Percentiles rank a stretch among this genome's conserved stretches.
Evolutionary conservation across 2,888 invertebrate species (phyloP).

Genomic region (Dolomedes plantarius): DNA sequence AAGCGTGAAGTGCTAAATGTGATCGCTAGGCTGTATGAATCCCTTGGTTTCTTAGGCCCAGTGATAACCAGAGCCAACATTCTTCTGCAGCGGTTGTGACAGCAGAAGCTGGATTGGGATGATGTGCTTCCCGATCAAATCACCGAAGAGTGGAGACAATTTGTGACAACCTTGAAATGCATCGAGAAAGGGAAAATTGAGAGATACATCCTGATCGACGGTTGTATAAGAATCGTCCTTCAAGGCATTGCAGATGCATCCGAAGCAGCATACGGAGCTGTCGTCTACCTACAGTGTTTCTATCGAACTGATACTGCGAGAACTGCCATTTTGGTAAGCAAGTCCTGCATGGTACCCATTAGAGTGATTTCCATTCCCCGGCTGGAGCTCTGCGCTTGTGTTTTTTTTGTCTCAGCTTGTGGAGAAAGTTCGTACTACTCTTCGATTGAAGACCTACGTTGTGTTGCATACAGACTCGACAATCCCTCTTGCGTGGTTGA

Average conservation of each 20-base stretch:
- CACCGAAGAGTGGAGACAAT: not conserved
- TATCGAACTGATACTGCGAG: not conserved
- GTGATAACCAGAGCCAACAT: slow-evolving; percentile 26
- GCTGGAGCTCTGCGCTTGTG: not conserved
- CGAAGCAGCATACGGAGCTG: not conserved
- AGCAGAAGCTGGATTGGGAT: not conserved
- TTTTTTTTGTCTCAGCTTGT: not conserved
- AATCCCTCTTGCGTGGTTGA: not conserved
- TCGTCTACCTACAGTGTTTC: not conserved
- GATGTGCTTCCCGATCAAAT: not conserved
- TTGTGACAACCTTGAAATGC: not conserved
- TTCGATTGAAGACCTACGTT: not conserved
- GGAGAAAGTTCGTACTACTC: not conserved
- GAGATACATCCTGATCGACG: not conserved
- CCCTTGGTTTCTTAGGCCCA: not conserved
- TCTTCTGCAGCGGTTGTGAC: slow-evolving; percentile 15
- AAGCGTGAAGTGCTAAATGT: not conserved
- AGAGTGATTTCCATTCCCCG: not conserved
- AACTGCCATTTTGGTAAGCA: not conserved
- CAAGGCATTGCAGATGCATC: not conserved
- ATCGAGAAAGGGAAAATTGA: not conserved
- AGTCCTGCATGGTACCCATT: slow-evolving; percentile 13
- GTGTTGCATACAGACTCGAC: not conserved
- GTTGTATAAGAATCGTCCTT: not conserved
- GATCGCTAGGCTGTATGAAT: slow-evolving; percentile 1